Percentiles rank a stretch among this genome's conserved stretches.
phyloP scores from a whole-genome alignment of 2,888 invertebrate genomes.

The Chloromyia formosa region DNA sequence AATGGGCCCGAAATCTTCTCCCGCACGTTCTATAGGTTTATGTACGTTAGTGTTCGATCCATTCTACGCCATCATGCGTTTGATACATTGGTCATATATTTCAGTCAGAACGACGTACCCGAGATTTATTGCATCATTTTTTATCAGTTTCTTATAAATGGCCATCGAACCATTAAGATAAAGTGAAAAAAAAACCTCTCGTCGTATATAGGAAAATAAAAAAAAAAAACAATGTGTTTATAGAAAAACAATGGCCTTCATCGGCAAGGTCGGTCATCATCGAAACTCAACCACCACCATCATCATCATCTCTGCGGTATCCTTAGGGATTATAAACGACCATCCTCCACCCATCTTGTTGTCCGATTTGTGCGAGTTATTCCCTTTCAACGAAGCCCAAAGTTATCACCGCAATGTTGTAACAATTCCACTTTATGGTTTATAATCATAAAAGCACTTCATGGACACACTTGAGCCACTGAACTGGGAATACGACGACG shows the following conservation, averaged over 20 bases:
- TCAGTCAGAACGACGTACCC: conserved; percentile 5
- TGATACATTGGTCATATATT: conserved; percentile 34
- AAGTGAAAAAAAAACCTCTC: conserved; percentile 34
- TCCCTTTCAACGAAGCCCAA: neutral
- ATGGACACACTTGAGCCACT: conserved; percentile 32
- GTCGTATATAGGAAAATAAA: neutral
- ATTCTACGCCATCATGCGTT: too few species aligned
- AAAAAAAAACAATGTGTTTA: conserved; percentile 34
- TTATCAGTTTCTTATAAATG: conserved; percentile 49
- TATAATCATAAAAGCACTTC: conserved; percentile 43
- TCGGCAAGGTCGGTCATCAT: conserved; percentile 31
- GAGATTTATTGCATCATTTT: conserved; percentile 49
- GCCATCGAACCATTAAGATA: conserved; percentile 48
- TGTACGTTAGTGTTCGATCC: too few species aligned
- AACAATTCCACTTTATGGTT: conserved; percentile 43
- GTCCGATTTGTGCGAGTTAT: neutral
- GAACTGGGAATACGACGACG: neutral
- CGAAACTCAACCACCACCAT: neutral
- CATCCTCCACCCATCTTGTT: conserved; percentile 48
- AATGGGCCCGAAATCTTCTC: too few species aligned
- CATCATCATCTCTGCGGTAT: neutral
- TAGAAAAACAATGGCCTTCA: conserved; percentile 46
- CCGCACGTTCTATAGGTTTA: too few species aligned
- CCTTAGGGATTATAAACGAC: conserved; percentile 48
- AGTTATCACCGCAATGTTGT: conserved; percentile 47